These are phyloP conservation scores for Heliconius nattereri DNA, from an alignment of 1,140 invertebrate species.

Conservation along the genomic window DNA sequence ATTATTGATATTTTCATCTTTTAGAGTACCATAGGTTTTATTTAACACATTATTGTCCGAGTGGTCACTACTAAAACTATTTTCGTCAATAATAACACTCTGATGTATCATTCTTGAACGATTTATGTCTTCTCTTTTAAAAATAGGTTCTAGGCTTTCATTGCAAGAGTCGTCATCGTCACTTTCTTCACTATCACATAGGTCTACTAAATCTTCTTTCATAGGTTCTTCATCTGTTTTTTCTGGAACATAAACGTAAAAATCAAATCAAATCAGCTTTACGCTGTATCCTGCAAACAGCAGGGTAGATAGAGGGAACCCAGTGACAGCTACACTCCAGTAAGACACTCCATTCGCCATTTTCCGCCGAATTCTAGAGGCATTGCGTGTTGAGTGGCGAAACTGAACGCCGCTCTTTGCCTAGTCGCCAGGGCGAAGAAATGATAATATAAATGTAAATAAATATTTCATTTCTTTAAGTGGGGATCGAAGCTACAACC, in stretches of 20 bases:
- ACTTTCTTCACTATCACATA: constrained; percentile 53
- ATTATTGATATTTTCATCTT: constrained; percentile 32
- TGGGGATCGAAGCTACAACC: too few relatives aligned
- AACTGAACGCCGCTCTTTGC: too few relatives aligned
- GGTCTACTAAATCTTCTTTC: constrained; percentile 46
- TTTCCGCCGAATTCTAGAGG: too few relatives aligned
- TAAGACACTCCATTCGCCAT: too few relatives aligned
- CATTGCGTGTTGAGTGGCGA: too few relatives aligned
- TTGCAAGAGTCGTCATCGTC: constrained; percentile 56
- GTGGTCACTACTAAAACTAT: constrained; percentile 30
- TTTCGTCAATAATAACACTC: constrained; percentile 37
- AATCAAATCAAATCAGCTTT: too few relatives aligned
- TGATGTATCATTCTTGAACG: constrained; percentile 47
- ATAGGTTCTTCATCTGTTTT: constrained; percentile 47
- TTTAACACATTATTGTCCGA: constrained; percentile 40
- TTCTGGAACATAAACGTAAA: constrained; percentile 45
- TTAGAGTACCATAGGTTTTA: constrained; percentile 44
- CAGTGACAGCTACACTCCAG: too few relatives aligned
- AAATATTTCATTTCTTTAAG: too few relatives aligned
- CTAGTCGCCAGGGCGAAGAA: too few relatives aligned
- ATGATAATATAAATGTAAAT: too few relatives aligned
- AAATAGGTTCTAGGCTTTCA: constrained; percentile 64
- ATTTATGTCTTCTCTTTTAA: constrained; percentile 63
- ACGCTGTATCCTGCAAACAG: too few relatives aligned
- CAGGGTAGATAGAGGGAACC: too few relatives aligned